Evolutionary conservation across 1,140 invertebrate species (phyloP).

Genomic region (Drosophila mayri): DNA sequence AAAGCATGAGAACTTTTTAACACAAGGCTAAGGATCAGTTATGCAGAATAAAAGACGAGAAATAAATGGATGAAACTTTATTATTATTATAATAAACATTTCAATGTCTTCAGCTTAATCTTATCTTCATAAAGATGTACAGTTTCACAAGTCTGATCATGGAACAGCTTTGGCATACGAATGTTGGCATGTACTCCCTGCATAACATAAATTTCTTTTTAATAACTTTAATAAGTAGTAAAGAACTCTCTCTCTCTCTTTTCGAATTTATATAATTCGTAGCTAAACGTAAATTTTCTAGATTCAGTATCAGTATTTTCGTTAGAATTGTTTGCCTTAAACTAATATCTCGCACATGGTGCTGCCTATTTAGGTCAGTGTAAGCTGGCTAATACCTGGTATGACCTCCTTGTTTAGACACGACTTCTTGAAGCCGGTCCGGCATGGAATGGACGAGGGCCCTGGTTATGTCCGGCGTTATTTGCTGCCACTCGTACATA

Average conservation of each 20-base stretch:
- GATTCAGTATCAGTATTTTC: no score
- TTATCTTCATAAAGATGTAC: neutral
- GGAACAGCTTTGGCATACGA: neutral
- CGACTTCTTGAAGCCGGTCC: slow-evolving; percentile 2
- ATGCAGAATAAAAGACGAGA: neutral
- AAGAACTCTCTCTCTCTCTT: neutral
- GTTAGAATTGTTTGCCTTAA: neutral
- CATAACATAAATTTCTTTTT: neutral
- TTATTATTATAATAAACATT: neutral
- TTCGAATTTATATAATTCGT: neutral
- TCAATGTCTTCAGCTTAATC: neutral
- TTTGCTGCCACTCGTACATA: slow-evolving; percentile 1
- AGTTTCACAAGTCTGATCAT: neutral
- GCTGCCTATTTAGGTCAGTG: neutral
- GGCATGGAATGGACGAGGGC: slow-evolving; percentile 6
- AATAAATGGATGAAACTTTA: neutral
- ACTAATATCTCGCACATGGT: neutral
- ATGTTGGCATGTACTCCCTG: neutral
- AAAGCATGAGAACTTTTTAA: neutral
- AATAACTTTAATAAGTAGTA: neutral
- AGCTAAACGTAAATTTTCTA: neutral
- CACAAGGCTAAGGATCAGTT: neutral
- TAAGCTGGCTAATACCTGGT: neutral
- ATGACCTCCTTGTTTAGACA: slow-evolving; percentile 7
- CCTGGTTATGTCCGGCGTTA: slow-evolving; percentile 6